phyloP scores from a whole-genome alignment of 2,888 invertebrate genomes.

The Netelia fuscicornis region DNA sequence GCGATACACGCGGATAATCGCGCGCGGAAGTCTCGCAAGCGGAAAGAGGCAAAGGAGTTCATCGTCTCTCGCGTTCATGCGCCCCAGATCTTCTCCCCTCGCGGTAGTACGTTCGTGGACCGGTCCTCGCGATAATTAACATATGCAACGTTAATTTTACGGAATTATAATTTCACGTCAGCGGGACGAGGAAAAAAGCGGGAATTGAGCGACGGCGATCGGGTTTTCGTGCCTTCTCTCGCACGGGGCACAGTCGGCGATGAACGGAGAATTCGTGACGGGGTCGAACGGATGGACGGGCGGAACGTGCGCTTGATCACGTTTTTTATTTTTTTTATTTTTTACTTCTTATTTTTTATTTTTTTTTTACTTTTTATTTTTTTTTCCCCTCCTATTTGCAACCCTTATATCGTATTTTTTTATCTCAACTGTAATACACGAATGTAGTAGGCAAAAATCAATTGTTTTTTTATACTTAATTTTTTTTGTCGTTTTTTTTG shows the following conservation, averaged over 20 bases:
- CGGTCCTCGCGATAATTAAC: conserved; percentile 81
- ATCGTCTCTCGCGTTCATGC: conserved; percentile 48
- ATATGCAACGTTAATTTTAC: conserved; percentile 82
- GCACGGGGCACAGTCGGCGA: conserved; percentile 34
- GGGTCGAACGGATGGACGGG: conserved; percentile 63
- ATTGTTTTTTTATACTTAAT: conserved; percentile 10
- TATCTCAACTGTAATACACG: conserved; percentile 2
- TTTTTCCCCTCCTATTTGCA: conserved; percentile 12
- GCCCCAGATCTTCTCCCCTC: conserved; percentile 27
- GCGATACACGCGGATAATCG: conserved; percentile 29
- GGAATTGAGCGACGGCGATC: conserved; percentile 17
- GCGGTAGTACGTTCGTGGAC: conserved; percentile 70
- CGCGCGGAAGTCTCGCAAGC: conserved; percentile 48
- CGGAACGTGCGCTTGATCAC: conserved; percentile 71
- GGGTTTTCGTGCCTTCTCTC: conserved; percentile 35
- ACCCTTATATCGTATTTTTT: conserved; percentile 39
- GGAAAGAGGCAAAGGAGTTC: neutral
- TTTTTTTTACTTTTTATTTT: neutral
- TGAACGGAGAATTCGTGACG: conserved; percentile 40
- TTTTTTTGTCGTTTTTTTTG: conserved; percentile 35
- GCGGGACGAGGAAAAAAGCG: conserved; percentile 25
- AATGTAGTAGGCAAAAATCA: neutral
- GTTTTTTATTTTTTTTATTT: neutral
- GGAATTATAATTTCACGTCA: conserved; percentile 82
- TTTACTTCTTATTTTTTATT: neutral